Base-by-base conservation (phyloP, 2,113 vertebrate genomes). In the Centropus bengalensis region DNA sequence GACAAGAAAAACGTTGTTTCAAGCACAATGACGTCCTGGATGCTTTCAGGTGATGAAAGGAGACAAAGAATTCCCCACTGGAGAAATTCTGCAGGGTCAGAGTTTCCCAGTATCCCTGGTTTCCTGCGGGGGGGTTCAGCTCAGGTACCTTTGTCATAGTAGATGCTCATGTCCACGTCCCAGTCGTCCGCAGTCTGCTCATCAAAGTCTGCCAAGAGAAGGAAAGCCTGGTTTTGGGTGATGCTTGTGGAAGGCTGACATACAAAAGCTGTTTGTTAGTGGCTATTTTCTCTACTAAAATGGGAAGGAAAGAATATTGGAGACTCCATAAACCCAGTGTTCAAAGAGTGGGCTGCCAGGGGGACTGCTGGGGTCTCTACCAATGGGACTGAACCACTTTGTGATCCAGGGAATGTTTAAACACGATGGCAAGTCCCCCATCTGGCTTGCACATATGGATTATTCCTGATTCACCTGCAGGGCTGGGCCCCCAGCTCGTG, bases 131-230 rank as follows among this genome's bases (percentile, higher is more conserved):
- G 51, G 26, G 13, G 5, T 60, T 91, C 69, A 70, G 55, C 45
- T 38, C 60, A n/a, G 40, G 3, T 98, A 99, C 99, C 99, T 99
- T 96, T 98, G 86, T 99, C 98, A 7, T 99, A 99, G 97, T 99
- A 99, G 80, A 99, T 95, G 36, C 99, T 99, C 99, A 99, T 99
- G 96, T 99, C 99, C 76, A 99, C 99, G 18, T 99, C 99, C 99
- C 99, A 99, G 97, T 99, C 99, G 6, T 99, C 99, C 0, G 99
- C 97, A 0, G 99, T 99, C 96, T 99, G 98, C 96, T 99, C 99
- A 42, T 99, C 99, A 77, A 99, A 99, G 97, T 99, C 99, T 99
- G 96, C 44, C 92, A 77, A 96, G 95, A 93, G 40, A 97, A 81
- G 64, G 60, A 27, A 80, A 89, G 11, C 32, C 75, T 4, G 1